Percentiles rank a stretch among this genome's conserved stretches.
Evolutionary conservation across 1,140 invertebrate genomes (phyloP).

Genomic region (Drosophila nikananu): DNA sequence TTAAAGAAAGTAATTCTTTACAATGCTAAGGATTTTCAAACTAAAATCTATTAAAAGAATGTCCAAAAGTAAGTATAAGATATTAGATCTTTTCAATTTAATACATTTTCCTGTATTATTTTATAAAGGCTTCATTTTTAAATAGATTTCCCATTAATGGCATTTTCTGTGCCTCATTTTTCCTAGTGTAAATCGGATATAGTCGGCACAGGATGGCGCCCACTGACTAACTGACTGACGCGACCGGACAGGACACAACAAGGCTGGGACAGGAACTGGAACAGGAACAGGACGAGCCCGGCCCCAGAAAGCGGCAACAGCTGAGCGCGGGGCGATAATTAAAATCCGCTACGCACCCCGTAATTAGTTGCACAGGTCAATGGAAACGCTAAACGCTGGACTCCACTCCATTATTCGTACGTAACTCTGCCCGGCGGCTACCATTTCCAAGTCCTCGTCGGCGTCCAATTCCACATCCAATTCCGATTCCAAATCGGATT

Average conservation of each 20-base stretch:
- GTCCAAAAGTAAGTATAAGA: fast-evolving
- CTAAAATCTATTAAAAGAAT: neutral
- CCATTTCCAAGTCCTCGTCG: neutral
- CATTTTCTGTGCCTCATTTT: neutral
- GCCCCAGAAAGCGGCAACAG: slow-evolving; percentile 59
- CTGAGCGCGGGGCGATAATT: slow-evolving; percentile 73
- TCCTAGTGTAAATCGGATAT: slow-evolving; percentile 14
- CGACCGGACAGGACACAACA: slow-evolving; percentile 29
- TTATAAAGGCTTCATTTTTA: neutral
- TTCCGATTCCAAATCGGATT: slow-evolving; percentile 49
- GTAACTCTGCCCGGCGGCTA: slow-evolving; percentile 17
- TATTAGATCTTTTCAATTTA: neutral
- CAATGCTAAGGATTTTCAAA: neutral
- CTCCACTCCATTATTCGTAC: slow-evolving; percentile 30
- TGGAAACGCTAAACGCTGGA: slow-evolving; percentile 32
- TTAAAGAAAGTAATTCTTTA: neutral
- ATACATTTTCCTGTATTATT: neutral
- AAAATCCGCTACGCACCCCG: slow-evolving; percentile 79
- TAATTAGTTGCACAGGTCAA: slow-evolving; percentile 73
- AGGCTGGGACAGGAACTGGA: slow-evolving; percentile 27
- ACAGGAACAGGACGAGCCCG: slow-evolving; percentile 22
- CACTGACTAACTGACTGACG: slow-evolving; percentile 55
- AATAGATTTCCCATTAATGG: neutral
- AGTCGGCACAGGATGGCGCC: slow-evolving; percentile 28
- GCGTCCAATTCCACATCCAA: slow-evolving; percentile 29